Base-by-base conservation (phyloP, 2,797 vertebrate genomes). In the Tachyglossus aculeatus region DNA sequence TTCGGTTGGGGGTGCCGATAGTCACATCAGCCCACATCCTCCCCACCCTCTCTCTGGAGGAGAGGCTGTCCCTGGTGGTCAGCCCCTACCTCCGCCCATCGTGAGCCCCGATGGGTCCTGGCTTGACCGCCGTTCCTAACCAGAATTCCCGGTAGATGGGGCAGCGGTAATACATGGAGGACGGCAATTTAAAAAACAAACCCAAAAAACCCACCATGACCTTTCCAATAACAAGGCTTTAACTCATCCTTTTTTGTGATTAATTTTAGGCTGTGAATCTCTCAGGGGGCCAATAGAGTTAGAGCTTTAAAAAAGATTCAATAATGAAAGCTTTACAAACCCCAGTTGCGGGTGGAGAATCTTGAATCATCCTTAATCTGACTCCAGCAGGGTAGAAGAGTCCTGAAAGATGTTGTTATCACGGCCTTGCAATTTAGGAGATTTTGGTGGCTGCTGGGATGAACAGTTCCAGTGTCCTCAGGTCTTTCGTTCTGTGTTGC, bases 241-340 rank as follows among this genome's bases (percentile, higher is more conserved):
- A 60, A 64, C n/a, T 21, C 9, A 4, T 37, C 57, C 40, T 72
- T 86, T 82, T 74, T 63, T 74, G 21, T 31, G 53, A 66, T 69
- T 51, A 27, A 45, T 78, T 67, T 80, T 41, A 43, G 54, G 48
- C 34, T 44, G 74, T 82, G 72, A 81, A 86, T 80, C 80, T 82
- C 59, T 65, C 53, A 59, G 74, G 39, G n/a, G n/a, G n/a, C n/a
- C n/a, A n/a, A n/a, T n/a, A n/a, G n/a, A n/a, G 67, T 62, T 64
- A 33, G 67, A 74, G 62, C 70, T 74, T 81, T 39, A 62, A 27
- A n/a, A 78, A 81, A 75, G 80, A 65, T 59, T 78, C 73, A 74
- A 61, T 73, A 81, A 79, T 70, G 51, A 59, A 48, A 70, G 70
- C 67, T 74, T 71, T 75, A 62, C 77, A 74, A 57, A 70, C n/a